Conservation (phyloP, 2,888 invertebrate species). For the Onthophagus sagittarius region DNA sequence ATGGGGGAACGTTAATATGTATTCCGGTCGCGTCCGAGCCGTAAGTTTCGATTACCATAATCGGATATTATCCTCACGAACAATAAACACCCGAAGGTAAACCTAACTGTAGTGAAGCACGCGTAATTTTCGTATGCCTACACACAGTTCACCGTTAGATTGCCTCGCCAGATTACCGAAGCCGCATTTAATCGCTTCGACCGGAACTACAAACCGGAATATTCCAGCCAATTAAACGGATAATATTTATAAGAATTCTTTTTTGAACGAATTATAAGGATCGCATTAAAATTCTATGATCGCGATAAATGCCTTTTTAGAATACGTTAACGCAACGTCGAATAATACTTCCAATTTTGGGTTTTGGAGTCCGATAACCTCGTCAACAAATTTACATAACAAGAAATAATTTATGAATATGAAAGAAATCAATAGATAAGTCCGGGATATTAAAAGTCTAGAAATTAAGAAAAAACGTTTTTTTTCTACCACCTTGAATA, state of each 20-base stretch:
- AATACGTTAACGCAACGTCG: not conserved
- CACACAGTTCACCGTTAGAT: not conserved
- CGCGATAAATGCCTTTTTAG: not conserved
- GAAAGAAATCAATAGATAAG: too few relatives aligned
- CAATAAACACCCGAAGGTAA: not conserved
- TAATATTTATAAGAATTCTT: not conserved
- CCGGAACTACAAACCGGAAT: not conserved
- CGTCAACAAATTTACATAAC: not conserved
- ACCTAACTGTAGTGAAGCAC: not conserved
- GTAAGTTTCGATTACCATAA: not conserved
- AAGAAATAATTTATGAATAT: too few relatives aligned
- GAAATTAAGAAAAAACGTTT: too few relatives aligned
- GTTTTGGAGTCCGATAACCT: not conserved
- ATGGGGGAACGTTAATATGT: not conserved
- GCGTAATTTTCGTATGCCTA: not conserved
- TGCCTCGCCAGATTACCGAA: not conserved
- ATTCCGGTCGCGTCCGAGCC: not conserved
- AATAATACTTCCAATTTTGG: not conserved
- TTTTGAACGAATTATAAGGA: not conserved
- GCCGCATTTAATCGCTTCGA: not conserved
- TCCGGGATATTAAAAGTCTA: too few relatives aligned
- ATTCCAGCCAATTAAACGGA: not conserved
- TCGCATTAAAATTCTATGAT: not conserved
- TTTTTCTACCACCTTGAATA: too few relatives aligned
- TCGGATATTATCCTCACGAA: not conserved